Conservation (phyloP, 2,113 vertebrate genomes). For the Mystacornis crossleyi region DNA sequence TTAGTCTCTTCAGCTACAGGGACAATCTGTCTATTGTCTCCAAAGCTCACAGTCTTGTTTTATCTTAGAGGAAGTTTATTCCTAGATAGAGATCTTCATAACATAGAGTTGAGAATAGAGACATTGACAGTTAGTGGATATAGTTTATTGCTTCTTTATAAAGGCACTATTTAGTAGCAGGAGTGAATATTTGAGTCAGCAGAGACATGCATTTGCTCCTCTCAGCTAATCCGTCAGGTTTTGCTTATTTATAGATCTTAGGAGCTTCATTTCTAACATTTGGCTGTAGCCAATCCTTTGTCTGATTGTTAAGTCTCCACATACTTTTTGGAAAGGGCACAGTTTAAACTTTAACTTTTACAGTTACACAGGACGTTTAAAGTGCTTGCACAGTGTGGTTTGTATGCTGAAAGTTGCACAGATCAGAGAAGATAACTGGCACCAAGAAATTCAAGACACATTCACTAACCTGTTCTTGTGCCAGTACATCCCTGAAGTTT, state of each 20-base stretch:
- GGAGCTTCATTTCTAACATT: slow-evolving; percentile 38
- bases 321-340: not conserved
- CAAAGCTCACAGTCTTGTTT: slow-evolving; percentile 44
- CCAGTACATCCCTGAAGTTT: not conserved
- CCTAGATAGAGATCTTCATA: slow-evolving; percentile 78
- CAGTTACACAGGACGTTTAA: slow-evolving; percentile 52
- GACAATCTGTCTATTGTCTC: slow-evolving; percentile 87
- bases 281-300: not conserved
- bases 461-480: not conserved
- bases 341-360: slow-evolving; percentile 74
- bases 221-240: slow-evolving; percentile 31
- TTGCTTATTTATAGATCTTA: slow-evolving; percentile 60
- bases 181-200: slow-evolving; percentile 50
- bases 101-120: slow-evolving; percentile 49
- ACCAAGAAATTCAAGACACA: slow-evolving; percentile 13
- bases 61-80: slow-evolving; percentile 79
- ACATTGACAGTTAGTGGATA: slow-evolving; percentile 38
- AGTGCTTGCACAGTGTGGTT: slow-evolving; percentile 20
- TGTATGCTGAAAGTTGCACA: not conserved
- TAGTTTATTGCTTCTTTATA: slow-evolving; percentile 53
- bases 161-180: slow-evolving; percentile 63
- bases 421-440: slow-evolving; percentile 62
- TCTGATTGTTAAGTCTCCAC: slow-evolving; percentile 6
- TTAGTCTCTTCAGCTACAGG: slow-evolving; percentile 52
- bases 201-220: slow-evolving; percentile 43